A percentile compares a stretch with the other conserved stretches of the same genome.
Evolutionary conservation across 2,113 vertebrate genomes (phyloP).

Genomic region (Todiramphus saurophagus): DNA sequence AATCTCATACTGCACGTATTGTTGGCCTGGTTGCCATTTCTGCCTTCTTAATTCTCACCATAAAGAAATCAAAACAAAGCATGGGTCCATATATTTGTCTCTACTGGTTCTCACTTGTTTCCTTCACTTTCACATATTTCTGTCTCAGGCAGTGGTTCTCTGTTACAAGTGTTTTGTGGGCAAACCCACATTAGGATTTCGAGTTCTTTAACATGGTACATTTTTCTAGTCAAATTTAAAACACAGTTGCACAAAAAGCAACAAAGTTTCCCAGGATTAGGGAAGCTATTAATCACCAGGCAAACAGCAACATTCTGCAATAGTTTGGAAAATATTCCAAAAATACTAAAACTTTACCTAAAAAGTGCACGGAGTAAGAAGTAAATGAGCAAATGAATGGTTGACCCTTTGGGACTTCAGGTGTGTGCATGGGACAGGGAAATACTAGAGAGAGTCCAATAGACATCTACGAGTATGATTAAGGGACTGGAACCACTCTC

Average conservation of each 20-base stretch:
- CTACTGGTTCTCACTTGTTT: not conserved
- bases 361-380: not conserved
- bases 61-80: not conserved
- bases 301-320: not conserved
- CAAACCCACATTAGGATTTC: not conserved
- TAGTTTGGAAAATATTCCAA: not conserved
- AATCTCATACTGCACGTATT: not conserved
- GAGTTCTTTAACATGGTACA: not conserved
- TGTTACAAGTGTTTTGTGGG: not conserved
- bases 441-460: no score
- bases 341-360: not conserved
- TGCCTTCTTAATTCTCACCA: not conserved
- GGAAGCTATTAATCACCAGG: not conserved
- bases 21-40: not conserved
- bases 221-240: not conserved
- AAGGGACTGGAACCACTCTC: no score
- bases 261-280: not conserved
- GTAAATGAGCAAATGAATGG: not conserved
- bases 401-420: not conserved
- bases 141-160: not conserved
- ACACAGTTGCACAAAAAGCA: not conserved
- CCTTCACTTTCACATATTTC: not conserved
- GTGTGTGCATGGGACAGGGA: no score
- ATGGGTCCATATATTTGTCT: not conserved
- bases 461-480: no score